Conservation (phyloP, 2,888 invertebrate genomes). For the Aphidoletes aphidimyza region DNA sequence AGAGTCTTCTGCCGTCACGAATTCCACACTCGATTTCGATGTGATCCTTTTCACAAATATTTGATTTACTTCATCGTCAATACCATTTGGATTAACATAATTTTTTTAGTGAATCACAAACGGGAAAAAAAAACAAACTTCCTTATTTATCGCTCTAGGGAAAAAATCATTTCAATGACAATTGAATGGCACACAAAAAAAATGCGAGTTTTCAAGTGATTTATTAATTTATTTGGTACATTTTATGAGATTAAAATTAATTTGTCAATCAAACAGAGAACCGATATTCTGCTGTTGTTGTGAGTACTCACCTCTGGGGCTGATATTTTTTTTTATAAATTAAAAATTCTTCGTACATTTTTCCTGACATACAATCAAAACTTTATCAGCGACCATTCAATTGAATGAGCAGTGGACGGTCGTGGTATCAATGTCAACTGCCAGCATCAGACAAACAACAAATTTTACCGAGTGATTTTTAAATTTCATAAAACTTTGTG, state of each 20-base stretch:
- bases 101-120: neutral
- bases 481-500: constrained; percentile 27
- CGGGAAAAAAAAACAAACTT: neutral
- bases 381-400: neutral
- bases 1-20: neutral
- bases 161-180: neutral
- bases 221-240: neutral
- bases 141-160: neutral
- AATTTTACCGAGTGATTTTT: too few relatives aligned
- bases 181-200: neutral
- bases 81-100: neutral
- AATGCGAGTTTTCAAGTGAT: neutral
- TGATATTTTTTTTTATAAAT: too few relatives aligned
- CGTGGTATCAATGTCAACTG: neutral
- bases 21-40: neutral
- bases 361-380: neutral
- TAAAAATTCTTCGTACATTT: too few relatives aligned
- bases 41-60: neutral
- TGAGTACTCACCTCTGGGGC: too few relatives aligned
- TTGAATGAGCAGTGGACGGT: neutral
- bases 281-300: neutral
- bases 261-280: neutral
- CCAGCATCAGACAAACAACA: neutral
- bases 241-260: neutral
- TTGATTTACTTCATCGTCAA: constrained; percentile 21